Evolutionary conservation across 2,113 vertebrate species (phyloP).

Genomic region (Pollimyrus isidori): DNA sequence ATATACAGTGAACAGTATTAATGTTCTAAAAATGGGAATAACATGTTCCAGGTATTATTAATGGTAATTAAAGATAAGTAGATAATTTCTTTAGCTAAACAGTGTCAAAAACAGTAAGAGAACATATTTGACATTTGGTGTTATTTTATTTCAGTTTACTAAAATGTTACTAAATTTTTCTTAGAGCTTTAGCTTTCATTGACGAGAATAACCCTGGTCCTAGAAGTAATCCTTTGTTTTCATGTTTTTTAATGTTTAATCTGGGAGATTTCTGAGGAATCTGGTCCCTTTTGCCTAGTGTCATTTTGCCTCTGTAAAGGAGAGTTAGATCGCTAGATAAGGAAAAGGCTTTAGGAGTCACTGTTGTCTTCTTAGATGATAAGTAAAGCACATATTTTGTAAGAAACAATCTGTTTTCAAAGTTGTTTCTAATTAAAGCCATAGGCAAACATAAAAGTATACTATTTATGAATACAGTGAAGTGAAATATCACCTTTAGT

Average conservation of each 20-base stretch:
- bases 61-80: background rate
- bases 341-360: slow-evolving; percentile 39
- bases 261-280: slow-evolving; percentile 61
- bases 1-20: background rate
- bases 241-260: slow-evolving; percentile 43
- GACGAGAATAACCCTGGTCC: background rate
- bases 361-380: slow-evolving; percentile 14
- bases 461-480: background rate
- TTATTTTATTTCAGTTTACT: background rate
- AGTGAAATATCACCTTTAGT: background rate
- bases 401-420: background rate
- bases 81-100: background rate
- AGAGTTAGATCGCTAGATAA: slow-evolving; percentile 14
- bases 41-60: background rate
- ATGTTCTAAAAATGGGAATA: background rate
- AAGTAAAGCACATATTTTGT: slow-evolving; percentile 31
- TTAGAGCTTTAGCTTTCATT: background rate
- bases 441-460: background rate
- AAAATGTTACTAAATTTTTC: background rate
- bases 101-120: background rate
- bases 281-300: slow-evolving; percentile 66
- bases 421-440: background rate
- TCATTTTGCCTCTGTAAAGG: slow-evolving; percentile 46
- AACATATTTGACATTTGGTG: background rate
- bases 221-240: slow-evolving; percentile 56